Evolutionary conservation across 2,113 vertebrate genomes (phyloP).

Genomic region (Turdus rufiventris): DNA sequence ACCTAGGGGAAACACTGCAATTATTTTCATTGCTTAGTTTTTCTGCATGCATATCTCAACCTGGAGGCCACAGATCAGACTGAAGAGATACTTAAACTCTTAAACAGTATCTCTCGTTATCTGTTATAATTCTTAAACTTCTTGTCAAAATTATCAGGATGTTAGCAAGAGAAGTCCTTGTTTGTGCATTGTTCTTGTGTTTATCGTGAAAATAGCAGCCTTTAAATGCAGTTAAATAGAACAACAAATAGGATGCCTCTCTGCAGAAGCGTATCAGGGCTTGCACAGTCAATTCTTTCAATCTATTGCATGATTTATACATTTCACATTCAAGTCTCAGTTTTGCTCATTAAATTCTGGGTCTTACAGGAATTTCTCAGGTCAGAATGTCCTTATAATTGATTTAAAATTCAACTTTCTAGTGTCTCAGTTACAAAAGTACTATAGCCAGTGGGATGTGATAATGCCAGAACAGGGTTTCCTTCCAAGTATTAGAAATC

Average conservation of each 20-base stretch:
- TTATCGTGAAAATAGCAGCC: neutral
- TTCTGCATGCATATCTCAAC: neutral
- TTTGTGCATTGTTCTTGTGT: neutral
- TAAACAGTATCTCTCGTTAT: slow-evolving; percentile 33
- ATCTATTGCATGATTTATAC: fast-evolving
- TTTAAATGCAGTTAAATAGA: neutral
- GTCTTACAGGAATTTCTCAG: neutral
- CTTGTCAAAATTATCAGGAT: neutral
- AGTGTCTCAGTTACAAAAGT: neutral
- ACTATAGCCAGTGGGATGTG: neutral
- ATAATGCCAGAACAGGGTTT: neutral
- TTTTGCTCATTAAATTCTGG: neutral
- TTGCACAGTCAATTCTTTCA: neutral
- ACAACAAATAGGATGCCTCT: neutral
- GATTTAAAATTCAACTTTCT: neutral
- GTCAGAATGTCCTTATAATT: neutral
- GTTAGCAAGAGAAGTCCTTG: neutral
- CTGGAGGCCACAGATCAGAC: neutral
- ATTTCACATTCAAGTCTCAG: neutral
- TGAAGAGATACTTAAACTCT: neutral
- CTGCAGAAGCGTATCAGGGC: neutral
- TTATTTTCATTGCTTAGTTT: neutral
- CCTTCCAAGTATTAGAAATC: neutral
- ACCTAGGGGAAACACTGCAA: neutral
- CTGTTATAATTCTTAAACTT: neutral